Base-by-base conservation (phyloP, 2,888 invertebrate genomes). In the Eilema depressum region DNA sequence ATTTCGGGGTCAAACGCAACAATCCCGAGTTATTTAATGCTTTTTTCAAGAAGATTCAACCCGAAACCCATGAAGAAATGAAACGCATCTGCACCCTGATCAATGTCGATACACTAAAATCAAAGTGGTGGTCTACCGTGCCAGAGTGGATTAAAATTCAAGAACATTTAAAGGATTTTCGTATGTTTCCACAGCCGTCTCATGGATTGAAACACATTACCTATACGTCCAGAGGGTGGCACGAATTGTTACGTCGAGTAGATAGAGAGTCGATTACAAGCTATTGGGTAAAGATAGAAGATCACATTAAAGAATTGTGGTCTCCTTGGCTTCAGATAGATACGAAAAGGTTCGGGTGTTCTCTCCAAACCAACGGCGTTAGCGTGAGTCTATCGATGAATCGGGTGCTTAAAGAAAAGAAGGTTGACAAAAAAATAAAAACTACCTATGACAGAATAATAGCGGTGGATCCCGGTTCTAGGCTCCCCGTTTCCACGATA, bases 161-260 rank as follows among this genome's bases (percentile, higher is more conserved):
- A 56, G 53, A 62, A 62, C 17, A 62, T 26, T 30, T 62, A 28
- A 68, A 62, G n/a, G n/a, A n/a, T n/a, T n/a, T n/a, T n/a, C n/a
- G n/a, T n/a, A n/a, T n/a, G n/a, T n/a, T n/a, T n/a, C n/a, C n/a
- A n/a, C n/a, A n/a, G n/a, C 68, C 68, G 10, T 53, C 53, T 28
- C 68, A 68, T 26, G 68, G 62, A 23, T 60, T 68, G 53, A 68
- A 68, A 30, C 68, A 68, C 33, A 62, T 68, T 30, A 68, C 68
- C 12, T 53, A 62, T 25, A 68, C 68, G 8, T 53, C 62, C 7
- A 62, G 53, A 62, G 62, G 68, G 11, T 68, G 68, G 68, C 68
- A 68, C 41, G 62, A 68, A 68, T 53, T 68, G 53, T 14, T 60
- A 12, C 60, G 60, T 3, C n/a, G 60, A 26, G 60, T 60, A 14